These are phyloP conservation scores for Lepidonotus clava DNA, from an alignment of 2,888 invertebrate genomes.

Conservation along the genomic window DNA sequence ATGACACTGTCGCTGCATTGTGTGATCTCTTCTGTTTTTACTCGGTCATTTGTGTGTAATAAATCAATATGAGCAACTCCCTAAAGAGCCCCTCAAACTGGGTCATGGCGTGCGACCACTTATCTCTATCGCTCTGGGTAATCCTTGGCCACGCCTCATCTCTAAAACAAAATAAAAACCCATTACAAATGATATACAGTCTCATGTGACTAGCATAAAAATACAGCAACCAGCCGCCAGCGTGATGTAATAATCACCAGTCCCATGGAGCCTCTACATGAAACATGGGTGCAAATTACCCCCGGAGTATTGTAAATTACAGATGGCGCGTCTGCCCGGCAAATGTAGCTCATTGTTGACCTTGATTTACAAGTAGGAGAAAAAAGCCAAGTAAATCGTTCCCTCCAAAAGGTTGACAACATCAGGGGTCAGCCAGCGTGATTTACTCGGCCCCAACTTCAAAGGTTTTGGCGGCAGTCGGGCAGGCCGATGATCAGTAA, in stretches of 20 bases:
- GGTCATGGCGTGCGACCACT: background rate
- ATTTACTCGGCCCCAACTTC: background rate
- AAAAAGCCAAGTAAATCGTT: background rate
- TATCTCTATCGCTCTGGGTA: background rate
- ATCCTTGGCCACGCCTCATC: background rate
- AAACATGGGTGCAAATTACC: background rate
- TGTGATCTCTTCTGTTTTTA: conserved; percentile 6
- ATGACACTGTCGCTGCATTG: too few relatives aligned
- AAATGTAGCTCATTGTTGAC: background rate
- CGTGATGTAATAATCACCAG: background rate
- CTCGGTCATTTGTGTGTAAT: background rate
- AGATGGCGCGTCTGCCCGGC: background rate
- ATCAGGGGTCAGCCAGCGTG: background rate
- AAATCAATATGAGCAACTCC: conserved; percentile 12
- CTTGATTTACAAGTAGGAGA: background rate
- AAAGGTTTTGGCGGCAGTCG: background rate
- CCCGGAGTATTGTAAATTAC: background rate
- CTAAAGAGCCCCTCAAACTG: background rate
- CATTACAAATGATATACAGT: background rate
- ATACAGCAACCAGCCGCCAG: background rate
- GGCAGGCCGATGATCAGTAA: background rate
- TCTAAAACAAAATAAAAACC: background rate
- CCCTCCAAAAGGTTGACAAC: conserved; percentile 2
- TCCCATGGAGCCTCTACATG: background rate
- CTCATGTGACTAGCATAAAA: background rate